Base-by-base conservation (phyloP, 2,797 vertebrate genomes). In the Discoglossus pictus region DNA sequence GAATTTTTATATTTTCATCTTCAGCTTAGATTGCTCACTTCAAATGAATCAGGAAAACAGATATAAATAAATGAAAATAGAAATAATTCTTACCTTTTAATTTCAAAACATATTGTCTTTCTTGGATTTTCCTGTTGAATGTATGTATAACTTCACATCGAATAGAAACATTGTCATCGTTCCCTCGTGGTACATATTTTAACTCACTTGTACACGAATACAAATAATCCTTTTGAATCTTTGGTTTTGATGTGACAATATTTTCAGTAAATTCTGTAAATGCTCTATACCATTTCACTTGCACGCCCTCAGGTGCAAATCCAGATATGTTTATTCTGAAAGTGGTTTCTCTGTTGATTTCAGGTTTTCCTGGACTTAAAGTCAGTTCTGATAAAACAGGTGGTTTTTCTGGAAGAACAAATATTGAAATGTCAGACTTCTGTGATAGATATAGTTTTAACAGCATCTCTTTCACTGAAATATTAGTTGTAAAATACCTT, bases 41-140 rank as follows among this genome's bases (percentile, higher is more conserved):
- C n/a, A n/a, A n/a, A n/a, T n/a, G n/a, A n/a, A n/a, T n/a, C n/a
- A n/a, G n/a, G n/a, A n/a, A n/a, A n/a, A n/a, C n/a, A n/a, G n/a
- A n/a, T n/a, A n/a, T n/a, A n/a, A n/a, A n/a, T n/a, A n/a, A n/a
- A n/a, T n/a, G n/a, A n/a, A n/a, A n/a, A n/a, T n/a, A n/a, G n/a
- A n/a, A n/a, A n/a, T n/a, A n/a, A n/a, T n/a, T n/a, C 44, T 73
- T 68, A 50, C 74, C 59, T 73, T 11, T 24, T 27, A 38, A 6
- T 7, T 16, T 0, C 4, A 71, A 35, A 16, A 16, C 31, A 47
- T 56, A 62, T 7, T 1, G 2, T 68, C 68, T 27, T 58, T 66
- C 61, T 36, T 43, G 17, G 1, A 25, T 6, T 21, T 6, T 31
- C 35, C 27, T 59, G 23, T 21, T 40, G 42, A 13, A 10, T 44